Evolutionary conservation across 2,113 vertebrate species (phyloP), one percentile per base, ranked within the genome.

Genomic region (Colossoma macropomum): DNA sequence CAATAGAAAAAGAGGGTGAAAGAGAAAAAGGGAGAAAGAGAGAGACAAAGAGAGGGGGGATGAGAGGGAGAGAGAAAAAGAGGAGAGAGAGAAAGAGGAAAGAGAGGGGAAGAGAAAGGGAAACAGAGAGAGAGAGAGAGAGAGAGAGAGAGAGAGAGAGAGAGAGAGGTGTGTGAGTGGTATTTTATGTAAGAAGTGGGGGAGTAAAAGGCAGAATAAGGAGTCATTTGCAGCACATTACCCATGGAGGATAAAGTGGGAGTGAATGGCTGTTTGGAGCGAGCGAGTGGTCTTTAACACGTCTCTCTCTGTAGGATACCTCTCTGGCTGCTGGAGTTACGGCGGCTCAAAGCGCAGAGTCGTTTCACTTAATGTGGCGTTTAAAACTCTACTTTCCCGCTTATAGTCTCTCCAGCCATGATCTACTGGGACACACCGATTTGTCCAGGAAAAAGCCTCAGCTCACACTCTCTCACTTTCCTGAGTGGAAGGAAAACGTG

Each of bases 201-300:
- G 75, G n/a, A 23, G 41, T 80, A 59, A 77, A 75, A 27, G 56
- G 28, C 66, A 65, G 65, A 34, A 4, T 10, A 23, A 34, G 65
- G 77, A 65, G 66, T 81, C 82, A 81, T 77, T 86, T 70, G 68
- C 74, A 80, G 34, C 78, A 84, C 72, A 83, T 84, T 66, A 77
- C 30, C 59, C 78, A 10, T 81, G 63, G 74, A 84, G 74, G 85
- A 65, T 38, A 52, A 78, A 86, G 68, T 75, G 59, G 77, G 56
- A 80, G 72, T 7, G 79, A 63, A 16, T 54, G 66, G 17, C 28
- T 68, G 48, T 81, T 50, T 78, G 63, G 70, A 59, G 27, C 15
- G 23, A 77, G 54, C 27, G 75, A 76, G 54, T 3, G 63, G 28
- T 81, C 85, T 81, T 86, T 77, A 74, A 70, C 45, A 34, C 50